A percentile compares a stretch with the other conserved stretches of the same genome.
Conservation (phyloP, 2,888 invertebrate species). For the Melipona beecheii region DNA sequence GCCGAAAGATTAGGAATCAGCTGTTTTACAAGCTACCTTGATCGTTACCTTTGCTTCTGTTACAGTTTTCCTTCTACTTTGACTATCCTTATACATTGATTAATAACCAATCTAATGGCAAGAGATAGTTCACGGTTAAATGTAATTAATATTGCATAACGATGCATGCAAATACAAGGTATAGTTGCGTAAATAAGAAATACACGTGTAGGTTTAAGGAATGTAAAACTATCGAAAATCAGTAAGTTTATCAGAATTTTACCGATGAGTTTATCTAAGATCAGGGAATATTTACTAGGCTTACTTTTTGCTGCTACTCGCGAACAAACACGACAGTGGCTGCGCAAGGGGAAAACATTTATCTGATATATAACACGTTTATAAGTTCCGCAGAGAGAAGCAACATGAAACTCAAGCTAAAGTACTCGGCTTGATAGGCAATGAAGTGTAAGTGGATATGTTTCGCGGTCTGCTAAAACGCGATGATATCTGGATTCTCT, state of each 20-base stretch:
- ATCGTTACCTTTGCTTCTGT: background rate
- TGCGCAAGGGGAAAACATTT: slow-evolving; percentile 64
- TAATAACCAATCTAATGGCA: slow-evolving; percentile 80
- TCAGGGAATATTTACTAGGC: slow-evolving; percentile 63
- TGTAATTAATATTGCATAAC: background rate
- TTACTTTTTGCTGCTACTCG: slow-evolving; percentile 69
- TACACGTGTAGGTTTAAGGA: background rate
- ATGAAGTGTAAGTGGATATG: slow-evolving; percentile 73
- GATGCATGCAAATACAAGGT: slow-evolving; percentile 12
- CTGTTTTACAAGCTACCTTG: too few species aligned
- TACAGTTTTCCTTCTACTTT: background rate
- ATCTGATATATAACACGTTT: slow-evolving; percentile 72
- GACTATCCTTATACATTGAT: slow-evolving; percentile 67
- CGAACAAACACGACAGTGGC: slow-evolving; percentile 59
- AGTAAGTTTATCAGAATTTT: slow-evolving; percentile 46
- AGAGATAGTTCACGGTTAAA: slow-evolving; percentile 79
- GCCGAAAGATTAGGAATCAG: background rate
- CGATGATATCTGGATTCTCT: slow-evolving; percentile 65
- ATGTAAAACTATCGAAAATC: slow-evolving; percentile 30
- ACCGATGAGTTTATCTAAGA: slow-evolving; percentile 67
- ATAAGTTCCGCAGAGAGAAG: slow-evolving; percentile 63
- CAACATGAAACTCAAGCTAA: slow-evolving; percentile 71
- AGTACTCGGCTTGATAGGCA: slow-evolving; percentile 69
- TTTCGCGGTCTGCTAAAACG: slow-evolving; percentile 68
- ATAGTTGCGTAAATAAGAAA: background rate